These are phyloP conservation scores for Ptiloglossa arizonensis DNA, from an alignment of 1,140 invertebrate species.

Conservation along the genomic window DNA sequence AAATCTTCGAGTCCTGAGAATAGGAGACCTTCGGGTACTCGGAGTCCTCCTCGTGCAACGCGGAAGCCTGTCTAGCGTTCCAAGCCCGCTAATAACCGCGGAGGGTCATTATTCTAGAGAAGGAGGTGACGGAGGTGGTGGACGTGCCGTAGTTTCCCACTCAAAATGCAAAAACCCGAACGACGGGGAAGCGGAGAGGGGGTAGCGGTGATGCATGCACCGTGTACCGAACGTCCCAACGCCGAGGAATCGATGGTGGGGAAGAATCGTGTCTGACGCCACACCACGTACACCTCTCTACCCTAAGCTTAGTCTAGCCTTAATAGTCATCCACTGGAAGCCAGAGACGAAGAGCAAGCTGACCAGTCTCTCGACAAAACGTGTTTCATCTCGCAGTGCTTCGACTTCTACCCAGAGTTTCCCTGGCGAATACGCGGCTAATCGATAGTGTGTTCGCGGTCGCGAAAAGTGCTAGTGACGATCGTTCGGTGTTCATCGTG, in stretches of 20 bases:
- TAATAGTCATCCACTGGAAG: conserved; percentile 71
- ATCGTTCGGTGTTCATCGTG: conserved; percentile 1
- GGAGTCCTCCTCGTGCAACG: background rate
- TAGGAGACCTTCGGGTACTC: no score
- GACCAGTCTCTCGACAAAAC: background rate
- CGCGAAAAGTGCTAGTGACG: no score
- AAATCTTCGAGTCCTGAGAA: no score
- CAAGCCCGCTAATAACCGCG: conserved; percentile 34
- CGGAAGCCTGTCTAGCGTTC: conserved; percentile 40
- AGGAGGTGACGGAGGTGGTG: conserved; percentile 27
- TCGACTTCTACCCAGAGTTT: background rate
- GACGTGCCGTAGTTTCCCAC: conserved; percentile 21
- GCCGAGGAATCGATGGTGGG: conserved; percentile 12
- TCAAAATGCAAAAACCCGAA: conserved; percentile 36
- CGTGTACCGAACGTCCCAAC: conserved; percentile 6
- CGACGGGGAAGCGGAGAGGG: background rate
- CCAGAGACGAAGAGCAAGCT: conserved; percentile 41
- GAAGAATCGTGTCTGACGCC: conserved; percentile 28
- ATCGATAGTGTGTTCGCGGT: no score
- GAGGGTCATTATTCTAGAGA: conserved; percentile 43
- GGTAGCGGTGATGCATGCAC: conserved; percentile 34
- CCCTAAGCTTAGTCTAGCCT: conserved; percentile 54
- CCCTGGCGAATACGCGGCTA: background rate
- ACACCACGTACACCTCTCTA: conserved; percentile 43
- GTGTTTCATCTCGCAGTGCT: background rate